A percentile compares a stretch with the other conserved stretches of the same genome.
Evolutionary conservation across 2,113 vertebrate genomes (phyloP).

Genomic region (Mustelus asterias): DNA sequence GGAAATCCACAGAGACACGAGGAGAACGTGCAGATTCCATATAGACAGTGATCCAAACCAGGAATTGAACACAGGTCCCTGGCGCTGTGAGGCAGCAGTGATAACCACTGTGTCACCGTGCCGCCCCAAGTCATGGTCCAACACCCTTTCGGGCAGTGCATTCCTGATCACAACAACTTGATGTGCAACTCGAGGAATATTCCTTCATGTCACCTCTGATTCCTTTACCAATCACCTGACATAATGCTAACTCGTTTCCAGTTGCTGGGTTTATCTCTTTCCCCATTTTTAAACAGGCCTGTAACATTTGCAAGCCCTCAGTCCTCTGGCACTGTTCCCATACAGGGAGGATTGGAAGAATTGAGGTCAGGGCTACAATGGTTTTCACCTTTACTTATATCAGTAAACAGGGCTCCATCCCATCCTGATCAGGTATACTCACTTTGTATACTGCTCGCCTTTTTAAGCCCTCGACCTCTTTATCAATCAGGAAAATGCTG

Average conservation of each 20-base stretch:
- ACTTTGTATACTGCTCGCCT: neutral
- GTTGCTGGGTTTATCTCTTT: neutral
- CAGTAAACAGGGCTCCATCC: neutral
- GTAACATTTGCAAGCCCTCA: neutral
- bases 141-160: neutral
- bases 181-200: neutral
- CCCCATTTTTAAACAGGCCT: too few species aligned
- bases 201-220: neutral
- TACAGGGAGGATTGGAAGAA: too few species aligned
- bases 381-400: too few species aligned
- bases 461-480: neutral
- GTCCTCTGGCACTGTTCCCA: neutral
- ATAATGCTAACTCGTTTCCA: neutral
- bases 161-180: neutral
- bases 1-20: too few species aligned
- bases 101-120: too few species aligned
- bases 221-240: neutral
- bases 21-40: too few species aligned
- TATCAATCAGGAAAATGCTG: too few species aligned
- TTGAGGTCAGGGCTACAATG: too few species aligned
- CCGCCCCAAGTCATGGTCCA: neutral
- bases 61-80: too few species aligned
- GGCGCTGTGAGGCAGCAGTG: too few species aligned
- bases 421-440: neutral
- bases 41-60: too few species aligned